Evolutionary conservation across 2,888 invertebrate genomes (phyloP).

Genomic region (Leptogaster cylindrica): DNA sequence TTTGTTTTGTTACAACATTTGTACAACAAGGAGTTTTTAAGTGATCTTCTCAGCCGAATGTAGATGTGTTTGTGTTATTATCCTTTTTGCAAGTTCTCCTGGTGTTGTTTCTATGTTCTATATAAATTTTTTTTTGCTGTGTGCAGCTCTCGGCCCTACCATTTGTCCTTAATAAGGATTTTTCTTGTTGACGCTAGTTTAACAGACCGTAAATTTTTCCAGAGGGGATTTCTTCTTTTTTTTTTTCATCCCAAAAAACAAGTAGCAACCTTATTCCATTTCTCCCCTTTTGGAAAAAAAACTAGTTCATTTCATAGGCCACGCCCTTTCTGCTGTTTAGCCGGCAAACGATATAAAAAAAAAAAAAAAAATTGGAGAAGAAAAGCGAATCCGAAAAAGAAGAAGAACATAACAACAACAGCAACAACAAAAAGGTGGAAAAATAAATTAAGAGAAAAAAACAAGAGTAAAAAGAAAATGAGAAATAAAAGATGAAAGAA

Average conservation of each 20-base stretch:
- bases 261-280: too few relatives aligned
- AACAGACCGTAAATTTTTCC: conserved; percentile 54
- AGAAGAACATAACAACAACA: too few relatives aligned
- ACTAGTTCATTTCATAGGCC: too few relatives aligned
- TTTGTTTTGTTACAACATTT: conserved; percentile 18
- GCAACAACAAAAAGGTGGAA: too few relatives aligned
- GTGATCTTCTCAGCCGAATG: conserved; percentile 12
- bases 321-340: conserved; percentile 53
- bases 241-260: too few relatives aligned
- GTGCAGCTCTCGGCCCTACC: conserved; percentile 28
- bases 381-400: too few relatives aligned
- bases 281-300: too few relatives aligned
- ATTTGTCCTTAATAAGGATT: conserved; percentile 51
- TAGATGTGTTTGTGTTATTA: conserved; percentile 26
- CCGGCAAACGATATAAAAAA: background rate
- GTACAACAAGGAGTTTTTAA: conserved; percentile 32
- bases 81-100: too few relatives aligned
- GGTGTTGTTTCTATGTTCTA: too few relatives aligned
- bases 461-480: background rate
- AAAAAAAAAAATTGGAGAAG: too few relatives aligned
- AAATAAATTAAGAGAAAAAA: too few relatives aligned
- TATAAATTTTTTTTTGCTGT: conserved; percentile 10
- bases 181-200: conserved; percentile 52
- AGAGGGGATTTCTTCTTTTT: conserved; percentile 47
- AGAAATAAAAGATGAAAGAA: background rate